Conservation (phyloP, 2,113 vertebrate genomes). For the Menidia beryllina region DNA sequence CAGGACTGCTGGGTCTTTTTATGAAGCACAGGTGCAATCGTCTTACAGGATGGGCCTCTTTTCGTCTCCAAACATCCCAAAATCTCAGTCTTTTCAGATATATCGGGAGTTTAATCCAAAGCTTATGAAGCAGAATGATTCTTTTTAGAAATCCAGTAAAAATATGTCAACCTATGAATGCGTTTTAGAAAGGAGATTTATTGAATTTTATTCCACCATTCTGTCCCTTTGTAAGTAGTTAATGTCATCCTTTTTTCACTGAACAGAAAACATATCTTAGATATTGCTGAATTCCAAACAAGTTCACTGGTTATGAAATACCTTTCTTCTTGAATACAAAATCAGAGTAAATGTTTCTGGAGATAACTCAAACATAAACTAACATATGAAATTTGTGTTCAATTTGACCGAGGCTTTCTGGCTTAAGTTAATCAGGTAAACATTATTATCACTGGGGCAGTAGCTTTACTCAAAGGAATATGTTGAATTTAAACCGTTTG, state of each 20-base stretch:
- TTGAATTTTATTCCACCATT: too few relatives aligned
- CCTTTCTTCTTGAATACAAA: not conserved
- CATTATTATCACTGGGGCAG: not conserved
- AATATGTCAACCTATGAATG: not conserved
- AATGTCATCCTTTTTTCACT: too few relatives aligned
- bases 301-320: not conserved
- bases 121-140: too few relatives aligned
- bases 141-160: not conserved
- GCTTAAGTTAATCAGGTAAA: not conserved
- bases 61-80: not conserved
- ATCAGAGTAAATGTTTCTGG: not conserved
- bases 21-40: conserved; percentile 1
- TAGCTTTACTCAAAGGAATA: not conserved
- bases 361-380: too few relatives aligned
- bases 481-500: not conserved
- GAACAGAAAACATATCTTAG: conserved; percentile 1
- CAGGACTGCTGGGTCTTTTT: conserved; percentile 6
- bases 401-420: not conserved
- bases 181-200: not conserved
- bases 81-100: too few relatives aligned
- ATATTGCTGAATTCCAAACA: not conserved
- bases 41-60: not conserved
- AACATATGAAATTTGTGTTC: not conserved
- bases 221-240: too few relatives aligned
- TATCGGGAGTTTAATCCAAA: too few relatives aligned